Percentiles rank a stretch among this genome's conserved stretches.
Conservation (phyloP, 2,888 invertebrate species). For the Hydroisotoma schaefferi region DNA sequence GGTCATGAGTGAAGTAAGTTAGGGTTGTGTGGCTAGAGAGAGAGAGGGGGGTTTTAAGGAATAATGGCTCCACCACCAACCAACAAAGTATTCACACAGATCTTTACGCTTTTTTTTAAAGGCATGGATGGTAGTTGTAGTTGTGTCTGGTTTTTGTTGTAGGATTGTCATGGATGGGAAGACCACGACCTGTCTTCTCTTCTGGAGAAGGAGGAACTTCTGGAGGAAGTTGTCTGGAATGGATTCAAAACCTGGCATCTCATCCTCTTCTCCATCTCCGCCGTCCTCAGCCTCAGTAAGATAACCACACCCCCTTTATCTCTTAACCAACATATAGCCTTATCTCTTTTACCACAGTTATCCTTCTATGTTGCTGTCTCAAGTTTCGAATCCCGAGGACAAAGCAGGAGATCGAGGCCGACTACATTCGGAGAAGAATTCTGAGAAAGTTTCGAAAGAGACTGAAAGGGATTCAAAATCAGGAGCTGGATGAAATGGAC, state of each 20-base stretch:
- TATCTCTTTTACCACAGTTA: conserved; percentile 58
- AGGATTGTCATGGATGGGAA: conserved; percentile 3
- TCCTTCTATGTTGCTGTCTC: conserved; percentile 84
- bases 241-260: conserved; percentile 79
- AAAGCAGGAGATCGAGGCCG: conserved; percentile 92
- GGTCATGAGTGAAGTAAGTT: too few relatives aligned
- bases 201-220: conserved; percentile 60
- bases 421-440: conserved; percentile 78
- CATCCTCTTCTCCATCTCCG: conserved; percentile 66
- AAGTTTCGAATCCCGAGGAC: conserved; percentile 88
- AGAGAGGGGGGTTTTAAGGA: too few relatives aligned
- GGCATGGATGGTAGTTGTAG: too few relatives aligned
- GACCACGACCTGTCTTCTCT: not conserved
- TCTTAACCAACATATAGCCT: too few relatives aligned
- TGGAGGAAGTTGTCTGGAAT: conserved; percentile 66
- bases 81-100: too few relatives aligned
- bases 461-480: conserved; percentile 74
- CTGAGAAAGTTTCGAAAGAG: conserved; percentile 77
- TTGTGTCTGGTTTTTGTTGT: too few relatives aligned
- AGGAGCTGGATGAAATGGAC: conserved; percentile 80
- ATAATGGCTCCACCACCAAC: too few relatives aligned
- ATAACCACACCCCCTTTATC: too few relatives aligned
- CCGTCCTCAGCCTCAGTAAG: conserved; percentile 38
- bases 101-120: too few relatives aligned
- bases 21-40: too few relatives aligned